A percentile compares a stretch with the other conserved stretches of the same genome.
Conservation (phyloP, 1,140 invertebrate genomes). For the Lerema accius region DNA sequence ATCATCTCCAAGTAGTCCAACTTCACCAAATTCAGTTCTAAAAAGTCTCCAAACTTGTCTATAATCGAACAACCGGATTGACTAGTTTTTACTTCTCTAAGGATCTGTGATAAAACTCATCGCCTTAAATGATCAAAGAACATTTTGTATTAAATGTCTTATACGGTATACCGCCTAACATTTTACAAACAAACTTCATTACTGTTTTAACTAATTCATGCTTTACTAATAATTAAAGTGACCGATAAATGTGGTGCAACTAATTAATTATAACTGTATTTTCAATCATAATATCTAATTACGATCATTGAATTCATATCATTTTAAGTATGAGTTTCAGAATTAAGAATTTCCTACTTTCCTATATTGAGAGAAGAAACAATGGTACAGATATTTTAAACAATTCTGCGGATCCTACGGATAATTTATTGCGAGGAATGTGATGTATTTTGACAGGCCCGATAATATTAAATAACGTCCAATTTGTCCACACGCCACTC, state of each 20-base stretch:
- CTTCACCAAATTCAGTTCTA: not conserved
- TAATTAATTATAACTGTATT: too few species aligned
- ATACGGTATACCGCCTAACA: conserved; percentile 3
- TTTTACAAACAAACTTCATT: too few species aligned
- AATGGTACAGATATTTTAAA: too few species aligned
- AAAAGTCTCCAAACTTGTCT: conserved; percentile 22
- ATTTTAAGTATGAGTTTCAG: too few species aligned
- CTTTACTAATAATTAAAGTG: too few species aligned
- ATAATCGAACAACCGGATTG: conserved; percentile 10
- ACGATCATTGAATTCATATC: too few species aligned
- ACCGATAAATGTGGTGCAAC: too few species aligned
- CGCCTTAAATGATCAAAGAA: conserved; percentile 10
- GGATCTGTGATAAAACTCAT: conserved; percentile 9
- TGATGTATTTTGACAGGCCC: not conserved
- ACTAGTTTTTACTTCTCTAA: conserved; percentile 22
- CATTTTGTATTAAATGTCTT: not conserved
- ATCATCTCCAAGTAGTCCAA: not conserved
- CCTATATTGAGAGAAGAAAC: too few species aligned
- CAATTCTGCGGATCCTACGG: not conserved
- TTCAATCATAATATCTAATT: too few species aligned
- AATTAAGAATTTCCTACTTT: too few species aligned
- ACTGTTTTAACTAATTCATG: too few species aligned
- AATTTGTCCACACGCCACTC: conserved; percentile 27
- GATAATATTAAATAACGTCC: conserved; percentile 13
- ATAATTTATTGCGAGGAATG: conserved; percentile 7